Conservation (phyloP, 2,888 invertebrate species). For the Drosophila vallismaia region DNA sequence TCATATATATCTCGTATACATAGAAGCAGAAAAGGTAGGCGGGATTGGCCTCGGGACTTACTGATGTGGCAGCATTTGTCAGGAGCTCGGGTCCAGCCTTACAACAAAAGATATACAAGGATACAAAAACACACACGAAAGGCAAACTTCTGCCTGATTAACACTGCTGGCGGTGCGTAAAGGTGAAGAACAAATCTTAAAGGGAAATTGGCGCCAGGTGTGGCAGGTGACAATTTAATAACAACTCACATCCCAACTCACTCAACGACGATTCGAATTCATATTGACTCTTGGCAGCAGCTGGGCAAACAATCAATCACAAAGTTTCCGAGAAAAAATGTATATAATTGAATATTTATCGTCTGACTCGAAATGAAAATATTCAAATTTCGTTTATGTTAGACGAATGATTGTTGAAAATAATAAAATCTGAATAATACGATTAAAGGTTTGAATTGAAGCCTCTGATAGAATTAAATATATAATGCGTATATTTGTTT, state of each 20-base stretch:
- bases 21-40: neutral
- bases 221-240: constrained; percentile 62
- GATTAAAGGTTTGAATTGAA: neutral
- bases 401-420: neutral
- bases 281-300: constrained; percentile 32
- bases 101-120: constrained; percentile 9
- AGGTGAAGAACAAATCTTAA: constrained; percentile 27
- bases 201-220: constrained; percentile 60
- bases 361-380: neutral
- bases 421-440: neutral
- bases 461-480: no score
- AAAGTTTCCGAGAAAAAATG: neutral
- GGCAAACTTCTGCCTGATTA: constrained; percentile 17
- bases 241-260: constrained; percentile 24
- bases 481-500: no score
- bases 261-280: constrained; percentile 26
- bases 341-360: constrained; percentile 8
- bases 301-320: constrained; percentile 31
- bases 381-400: constrained; percentile 7
- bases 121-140: neutral
- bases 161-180: neutral
- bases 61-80: constrained; percentile 57
- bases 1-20: constrained; percentile 17
- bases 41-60: constrained; percentile 17
- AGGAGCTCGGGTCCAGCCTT: constrained; percentile 9